Conservation (phyloP, 2,113 vertebrate genomes). For the Bostrychus sinensis region DNA sequence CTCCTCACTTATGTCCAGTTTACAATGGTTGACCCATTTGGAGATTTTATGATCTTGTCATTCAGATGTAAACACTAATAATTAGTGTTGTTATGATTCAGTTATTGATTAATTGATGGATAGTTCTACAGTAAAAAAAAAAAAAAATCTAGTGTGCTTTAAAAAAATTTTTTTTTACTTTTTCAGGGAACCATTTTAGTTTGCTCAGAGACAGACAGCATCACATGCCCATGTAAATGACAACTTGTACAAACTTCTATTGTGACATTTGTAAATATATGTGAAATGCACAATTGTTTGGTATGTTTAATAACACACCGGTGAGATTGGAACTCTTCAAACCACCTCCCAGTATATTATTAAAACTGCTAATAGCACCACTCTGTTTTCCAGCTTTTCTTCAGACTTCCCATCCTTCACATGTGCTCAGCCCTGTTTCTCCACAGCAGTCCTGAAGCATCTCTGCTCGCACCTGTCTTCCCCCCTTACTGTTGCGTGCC, state of each 20-base stretch:
- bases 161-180: neutral
- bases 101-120: too few species aligned
- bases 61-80: neutral
- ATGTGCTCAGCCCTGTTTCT: slow-evolving; percentile 44
- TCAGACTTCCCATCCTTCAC: neutral
- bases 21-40: slow-evolving; percentile 74
- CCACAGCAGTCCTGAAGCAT: slow-evolving; percentile 52
- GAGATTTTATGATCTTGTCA: slow-evolving; percentile 5
- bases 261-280: too few species aligned
- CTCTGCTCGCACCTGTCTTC: slow-evolving; percentile 53
- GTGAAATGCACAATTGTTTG: too few species aligned
- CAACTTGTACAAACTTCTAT: too few species aligned
- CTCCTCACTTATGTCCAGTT: slow-evolving; percentile 48
- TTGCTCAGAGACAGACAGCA: neutral
- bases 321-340: neutral
- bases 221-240: too few species aligned
- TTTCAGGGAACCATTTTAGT: neutral
- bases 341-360: neutral
- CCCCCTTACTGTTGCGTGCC: slow-evolving; percentile 39
- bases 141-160: neutral
- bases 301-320: neutral
- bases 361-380: neutral
- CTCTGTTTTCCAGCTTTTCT: neutral
- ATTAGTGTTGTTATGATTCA: too few species aligned
- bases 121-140: too few species aligned